Evolutionary conservation across 2,113 vertebrate species (phyloP), one percentile per base, ranked within the genome.

Genomic region (Notothenia coriiceps): DNA sequence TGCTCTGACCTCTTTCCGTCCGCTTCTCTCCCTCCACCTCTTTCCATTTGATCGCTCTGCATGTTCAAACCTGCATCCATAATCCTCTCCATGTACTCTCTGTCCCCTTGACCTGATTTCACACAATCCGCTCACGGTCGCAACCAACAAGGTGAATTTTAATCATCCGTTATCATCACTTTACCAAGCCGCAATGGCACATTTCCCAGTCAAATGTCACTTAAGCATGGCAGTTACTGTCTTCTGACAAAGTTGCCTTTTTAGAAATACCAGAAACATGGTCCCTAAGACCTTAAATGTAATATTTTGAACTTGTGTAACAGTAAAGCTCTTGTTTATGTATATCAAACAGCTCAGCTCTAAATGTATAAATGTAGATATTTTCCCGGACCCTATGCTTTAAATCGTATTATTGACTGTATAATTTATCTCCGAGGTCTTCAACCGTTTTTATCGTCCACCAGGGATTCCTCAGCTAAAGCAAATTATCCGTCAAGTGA

Each of bases 101-200:
- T 51, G 73, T 63, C 79, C 60, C 50, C 35, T 76, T 86, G 89
- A 82, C 80, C 91, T 82, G 63, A 68, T 90, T 92, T 83, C 79
- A 87, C 82, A 76, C 84, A 86, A 89, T 90, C 85, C 86, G 70
- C 13, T 50, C 74, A 67, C 17, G 54, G 40, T 64, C 76, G 29
- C 29, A 29, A 29, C 29, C 62, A 62, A 84, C 50, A 63, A 71
- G 65, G 65, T 10, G 43, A 51, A 79, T 88, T 90, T 73, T 86
- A 89, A 90, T 93, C 89, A 86, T 81, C 84, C 88, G 89, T 90
- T 87, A 91, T 74, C 77, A 56, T 65, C 64, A 70, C 70, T 87
- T 80, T 86, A 72, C 66, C 40, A 33, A 69, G 50, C 71, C 6
- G 1, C 64, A 17, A 9, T 62, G 56, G 51, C 44, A 33, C 50